Conservation (phyloP, 2,888 invertebrate genomes). For the Gasteruption jaculator region DNA sequence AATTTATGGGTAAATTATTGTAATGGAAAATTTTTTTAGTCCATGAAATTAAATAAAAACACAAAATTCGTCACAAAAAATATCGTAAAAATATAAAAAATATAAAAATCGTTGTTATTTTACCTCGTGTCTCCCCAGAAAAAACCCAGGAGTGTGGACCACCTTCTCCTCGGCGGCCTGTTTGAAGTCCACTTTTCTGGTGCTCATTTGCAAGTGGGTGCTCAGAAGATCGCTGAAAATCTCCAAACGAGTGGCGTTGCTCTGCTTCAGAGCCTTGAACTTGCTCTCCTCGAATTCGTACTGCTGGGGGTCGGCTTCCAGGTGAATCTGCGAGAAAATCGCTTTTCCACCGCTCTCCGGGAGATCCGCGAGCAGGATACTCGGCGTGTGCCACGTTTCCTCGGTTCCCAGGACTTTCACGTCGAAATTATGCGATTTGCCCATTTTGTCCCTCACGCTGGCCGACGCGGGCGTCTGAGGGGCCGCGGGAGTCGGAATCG, state of each 20-base stretch:
- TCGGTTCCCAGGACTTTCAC: constrained; percentile 77
- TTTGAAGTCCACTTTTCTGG: constrained; percentile 15
- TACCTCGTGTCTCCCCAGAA: constrained; percentile 80
- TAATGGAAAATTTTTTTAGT: neutral
- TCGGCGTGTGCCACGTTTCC: constrained; percentile 85
- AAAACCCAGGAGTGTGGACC: constrained; percentile 64
- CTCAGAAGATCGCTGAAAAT: constrained; percentile 73
- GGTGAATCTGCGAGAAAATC: constrained; percentile 79
- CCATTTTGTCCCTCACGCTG: constrained; percentile 44
- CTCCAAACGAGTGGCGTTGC: constrained; percentile 69
- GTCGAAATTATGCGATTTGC: constrained; percentile 66
- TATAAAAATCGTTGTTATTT: constrained; percentile 22
- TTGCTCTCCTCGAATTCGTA: constrained; percentile 62
- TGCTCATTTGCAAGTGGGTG: constrained; percentile 61
- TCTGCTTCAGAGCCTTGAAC: constrained; percentile 58
- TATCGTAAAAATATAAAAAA: constrained; percentile 1
- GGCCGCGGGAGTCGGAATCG: constrained; percentile 27
- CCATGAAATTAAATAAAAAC: neutral
- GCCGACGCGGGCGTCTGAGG: constrained; percentile 39
- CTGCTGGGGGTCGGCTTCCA: constrained; percentile 72
- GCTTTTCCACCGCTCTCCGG: constrained; percentile 67
- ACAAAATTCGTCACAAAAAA: neutral
- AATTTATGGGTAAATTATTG: neutral
- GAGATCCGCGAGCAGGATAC: constrained; percentile 67
- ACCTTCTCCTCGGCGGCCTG: constrained; percentile 32